Percentiles rank a stretch among this genome's conserved stretches.
Conservation (phyloP, 2,797 vertebrate species). For the Enteromius fasciolatus region DNA sequence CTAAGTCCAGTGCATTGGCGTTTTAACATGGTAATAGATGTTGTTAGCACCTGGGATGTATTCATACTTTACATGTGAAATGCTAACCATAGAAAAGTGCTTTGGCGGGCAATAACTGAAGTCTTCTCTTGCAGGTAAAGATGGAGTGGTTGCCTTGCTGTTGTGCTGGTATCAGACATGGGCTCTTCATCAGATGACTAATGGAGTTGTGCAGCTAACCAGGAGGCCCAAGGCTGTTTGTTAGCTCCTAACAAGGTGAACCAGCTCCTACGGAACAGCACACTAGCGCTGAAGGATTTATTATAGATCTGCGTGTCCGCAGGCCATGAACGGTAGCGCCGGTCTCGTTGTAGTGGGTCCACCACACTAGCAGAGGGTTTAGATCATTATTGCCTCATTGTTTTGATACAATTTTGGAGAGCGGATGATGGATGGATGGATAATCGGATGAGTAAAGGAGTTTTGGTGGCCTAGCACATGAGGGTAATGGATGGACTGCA, state of each 20-base stretch:
- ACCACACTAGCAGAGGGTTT: constrained; percentile 56
- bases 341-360: constrained; percentile 48
- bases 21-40: neutral
- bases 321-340: constrained; percentile 44
- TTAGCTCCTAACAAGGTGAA: constrained; percentile 68
- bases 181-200: constrained; percentile 67
- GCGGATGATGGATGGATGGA: constrained; percentile 35
- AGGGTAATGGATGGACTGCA: constrained; percentile 6
- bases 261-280: constrained; percentile 58
- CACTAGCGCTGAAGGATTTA: constrained; percentile 59
- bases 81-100: constrained; percentile 29
- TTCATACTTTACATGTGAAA: constrained; percentile 7
- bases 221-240: constrained; percentile 65
- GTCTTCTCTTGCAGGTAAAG: constrained; percentile 49
- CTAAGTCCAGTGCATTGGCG: neutral
- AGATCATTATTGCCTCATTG: constrained; percentile 57
- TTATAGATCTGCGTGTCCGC: constrained; percentile 57
- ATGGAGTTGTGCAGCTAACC: constrained; percentile 64
- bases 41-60: neutral
- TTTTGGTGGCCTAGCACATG: neutral
- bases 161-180: constrained; percentile 61
- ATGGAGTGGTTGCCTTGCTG: constrained; percentile 56
- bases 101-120: constrained; percentile 30
- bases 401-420: constrained; percentile 49
- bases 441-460: constrained; percentile 40